Conservation (phyloP, 2,888 invertebrate species). For the Platycheirus albimanus region DNA sequence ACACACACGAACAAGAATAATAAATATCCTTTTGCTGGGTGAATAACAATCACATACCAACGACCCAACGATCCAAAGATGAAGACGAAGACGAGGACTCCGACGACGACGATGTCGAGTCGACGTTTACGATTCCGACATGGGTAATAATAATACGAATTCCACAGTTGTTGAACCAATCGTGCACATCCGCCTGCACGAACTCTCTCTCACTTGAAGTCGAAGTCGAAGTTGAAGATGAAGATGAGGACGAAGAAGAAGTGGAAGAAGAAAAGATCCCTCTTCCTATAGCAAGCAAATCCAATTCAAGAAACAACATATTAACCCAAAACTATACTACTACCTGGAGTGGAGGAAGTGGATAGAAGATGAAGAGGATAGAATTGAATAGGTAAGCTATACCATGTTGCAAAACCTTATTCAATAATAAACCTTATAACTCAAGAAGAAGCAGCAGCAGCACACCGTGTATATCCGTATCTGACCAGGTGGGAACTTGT, state of each 20-base stretch:
- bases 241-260: background rate
- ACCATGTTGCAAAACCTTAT: constrained; percentile 45
- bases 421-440: constrained; percentile 70
- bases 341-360: too few relatives aligned
- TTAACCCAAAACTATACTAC: constrained; percentile 25
- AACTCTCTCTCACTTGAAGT: constrained; percentile 18
- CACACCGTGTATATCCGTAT: constrained; percentile 12
- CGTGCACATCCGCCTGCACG: constrained; percentile 70
- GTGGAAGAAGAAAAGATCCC: background rate
- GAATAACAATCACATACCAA: constrained; percentile 69
- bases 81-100: too few relatives aligned
- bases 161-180: constrained; percentile 64
- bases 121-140: constrained; percentile 26
- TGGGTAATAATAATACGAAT: constrained; percentile 66
- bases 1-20: constrained; percentile 27
- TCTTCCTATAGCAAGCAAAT: constrained; percentile 2
- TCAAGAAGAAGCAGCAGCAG: constrained; percentile 20
- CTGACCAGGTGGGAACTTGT: constrained; percentile 60
- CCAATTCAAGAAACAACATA: constrained; percentile 54
- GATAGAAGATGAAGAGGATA: background rate
- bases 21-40: constrained; percentile 37
- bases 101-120: constrained; percentile 8
- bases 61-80: too few relatives aligned
- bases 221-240: background rate
- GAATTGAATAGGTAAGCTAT: constrained; percentile 34